Evolutionary conservation across 2,797 vertebrate species (phyloP).

Genomic region (Mormyrus hasselquistii): DNA sequence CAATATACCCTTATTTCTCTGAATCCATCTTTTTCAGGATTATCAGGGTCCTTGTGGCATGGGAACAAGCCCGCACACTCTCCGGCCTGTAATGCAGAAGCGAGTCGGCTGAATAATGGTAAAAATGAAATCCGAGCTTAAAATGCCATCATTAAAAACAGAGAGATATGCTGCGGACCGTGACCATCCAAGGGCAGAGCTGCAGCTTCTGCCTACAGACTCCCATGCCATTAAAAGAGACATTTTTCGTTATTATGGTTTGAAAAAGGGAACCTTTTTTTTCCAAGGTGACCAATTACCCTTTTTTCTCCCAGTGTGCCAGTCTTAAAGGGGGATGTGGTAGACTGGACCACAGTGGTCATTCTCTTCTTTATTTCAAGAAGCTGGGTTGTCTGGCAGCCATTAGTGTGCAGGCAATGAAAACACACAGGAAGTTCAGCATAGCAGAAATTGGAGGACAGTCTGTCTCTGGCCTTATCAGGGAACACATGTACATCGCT

Average conservation of each 20-base stretch:
- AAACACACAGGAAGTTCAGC: background rate
- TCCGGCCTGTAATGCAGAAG: background rate
- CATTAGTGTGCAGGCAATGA: background rate
- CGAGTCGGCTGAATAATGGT: background rate
- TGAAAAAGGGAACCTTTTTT: background rate
- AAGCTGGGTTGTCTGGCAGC: background rate
- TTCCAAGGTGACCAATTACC: background rate
- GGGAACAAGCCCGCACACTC: background rate
- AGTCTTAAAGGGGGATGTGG: background rate
- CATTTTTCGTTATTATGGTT: background rate
- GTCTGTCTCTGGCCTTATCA: background rate
- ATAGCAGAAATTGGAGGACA: background rate
- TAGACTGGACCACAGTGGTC: background rate
- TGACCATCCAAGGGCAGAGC: background rate
- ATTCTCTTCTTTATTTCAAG: background rate
- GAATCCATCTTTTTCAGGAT: background rate
- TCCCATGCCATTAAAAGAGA: background rate
- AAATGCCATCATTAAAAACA: background rate
- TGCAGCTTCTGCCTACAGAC: background rate
- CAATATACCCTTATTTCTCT: background rate
- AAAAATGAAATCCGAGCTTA: background rate
- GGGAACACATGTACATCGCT: background rate
- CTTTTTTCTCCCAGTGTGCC: background rate
- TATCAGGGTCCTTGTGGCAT: background rate
- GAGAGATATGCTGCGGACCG: background rate